Evolutionary conservation across 2,888 invertebrate species (phyloP).

Genomic region (Alcis repandata): DNA sequence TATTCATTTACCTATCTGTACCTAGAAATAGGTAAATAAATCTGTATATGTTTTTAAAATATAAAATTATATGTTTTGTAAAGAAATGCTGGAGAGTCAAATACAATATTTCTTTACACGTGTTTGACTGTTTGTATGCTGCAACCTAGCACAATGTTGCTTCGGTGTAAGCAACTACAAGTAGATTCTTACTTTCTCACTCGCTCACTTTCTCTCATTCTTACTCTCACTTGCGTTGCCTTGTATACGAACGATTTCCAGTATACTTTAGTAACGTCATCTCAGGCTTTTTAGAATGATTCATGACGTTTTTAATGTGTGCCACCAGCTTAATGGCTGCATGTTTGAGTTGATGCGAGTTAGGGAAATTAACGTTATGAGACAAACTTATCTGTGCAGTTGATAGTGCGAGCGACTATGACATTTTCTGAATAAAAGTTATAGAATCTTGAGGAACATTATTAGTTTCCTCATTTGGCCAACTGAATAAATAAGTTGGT

Average conservation of each 20-base stretch:
- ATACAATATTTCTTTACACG: too few relatives aligned
- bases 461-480: background rate
- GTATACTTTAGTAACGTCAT: slow-evolving; percentile 1
- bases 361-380: slow-evolving; percentile 8
- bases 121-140: too few relatives aligned
- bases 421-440: background rate
- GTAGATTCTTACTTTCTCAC: too few relatives aligned
- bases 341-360: slow-evolving; percentile 17
- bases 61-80: too few relatives aligned
- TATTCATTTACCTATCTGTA: too few relatives aligned
- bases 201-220: too few relatives aligned
- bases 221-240: background rate
- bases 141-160: too few relatives aligned
- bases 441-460: background rate
- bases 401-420: background rate
- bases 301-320: slow-evolving; percentile 20
- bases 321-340: slow-evolving; percentile 13
- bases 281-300: slow-evolving; percentile 15
- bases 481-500: background rate
- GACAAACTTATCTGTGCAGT: background rate
- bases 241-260: background rate
- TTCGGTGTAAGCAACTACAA: too few relatives aligned
- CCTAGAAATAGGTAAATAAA: too few relatives aligned
- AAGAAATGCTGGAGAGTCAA: too few relatives aligned
- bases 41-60: too few relatives aligned